Evolutionary conservation across 2,113 vertebrate genomes (phyloP), one percentile per base, ranked within the genome.

Genomic region (Glaucidium brasilianum): DNA sequence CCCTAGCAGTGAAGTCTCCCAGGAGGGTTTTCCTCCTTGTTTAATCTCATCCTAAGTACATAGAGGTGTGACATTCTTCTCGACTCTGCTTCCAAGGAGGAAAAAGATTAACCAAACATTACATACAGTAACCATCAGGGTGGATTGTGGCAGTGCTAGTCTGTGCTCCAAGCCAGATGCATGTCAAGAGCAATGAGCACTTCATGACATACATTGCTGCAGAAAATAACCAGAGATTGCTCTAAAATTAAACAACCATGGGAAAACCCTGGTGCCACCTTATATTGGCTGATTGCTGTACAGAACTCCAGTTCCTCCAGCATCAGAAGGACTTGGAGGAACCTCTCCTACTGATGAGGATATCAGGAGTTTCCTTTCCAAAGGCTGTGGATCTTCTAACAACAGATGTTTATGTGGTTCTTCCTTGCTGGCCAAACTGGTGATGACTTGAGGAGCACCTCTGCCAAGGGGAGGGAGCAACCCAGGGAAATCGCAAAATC

Each of bases 41-140:
- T 86, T 88, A 69, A 43, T 75, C 79, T 80, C 45, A 67, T 62
- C 52, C 23, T 82, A 59, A 72, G 22, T 72, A 72, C 45, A n/a
- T 1, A 82, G 66, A 47, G 30, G 25, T 47, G 73, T 84, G 62
- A 69, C 34, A 64, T 35, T 75, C 15, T 80, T 39, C 45, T 78
- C 49, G 43, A 39, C 29, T 74, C 21, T 67, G 35, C 41, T 91
- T 30, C 34, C 10, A 74, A 14, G 13, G 29, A 63, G 55, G 35
- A 9, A 74, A 74, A 52, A 72, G 47, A 50, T 60, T 43, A 82
- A 82, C n/a, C 37, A 35, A 26, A 43, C 1, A 0, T 52, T 30
- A 76, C 19, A 5, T 60, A 13, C 0, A 0, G n/a, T 43, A 60
- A 66, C 16, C 3, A 2, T 7, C 0, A 2, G 32, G 47, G 64